Base-by-base conservation (phyloP, 1,140 invertebrate species). In the Panagrolaimus sp. region DNA sequence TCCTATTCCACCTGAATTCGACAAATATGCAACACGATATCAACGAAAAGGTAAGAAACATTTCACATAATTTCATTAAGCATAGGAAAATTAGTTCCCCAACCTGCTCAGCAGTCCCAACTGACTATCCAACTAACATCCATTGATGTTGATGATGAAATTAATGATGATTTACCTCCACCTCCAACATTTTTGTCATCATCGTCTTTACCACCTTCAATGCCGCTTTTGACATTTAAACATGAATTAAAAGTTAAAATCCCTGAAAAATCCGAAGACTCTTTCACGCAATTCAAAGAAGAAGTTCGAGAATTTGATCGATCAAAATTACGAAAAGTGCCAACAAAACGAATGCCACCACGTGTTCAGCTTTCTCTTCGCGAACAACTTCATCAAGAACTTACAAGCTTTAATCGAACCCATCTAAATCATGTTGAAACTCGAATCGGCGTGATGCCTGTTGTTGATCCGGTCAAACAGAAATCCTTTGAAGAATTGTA, bases 401-500 rank as follows among this genome's bases (percentile, higher is more conserved):
- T 58, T 58, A n/a, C 17, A 26, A 12, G 12, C 8, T 58, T 58
- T 21, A 28, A 58, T 28, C 12, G 28, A 8, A 2, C 15, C 3
- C 14, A 14, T 10, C 14, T 58, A 5, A 58, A 58, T 4, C 52
- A 58, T 58, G 52, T 58, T 12, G 17, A 58, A 28, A 21, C 52
- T 3, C 5, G 52, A 24, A 28, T n/a, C 10, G 21, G 21, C 1
- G 28, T 26, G 1, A 28, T 21, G 10, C 52, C 52, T 10, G 52
- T 58, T 58, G 21, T 58, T 0, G 14, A 21, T 12, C 10, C n/a
- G 1, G 21, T 58, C 0, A 26, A 21, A 1, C 12, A 58, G 52
- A 58, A 58, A 28, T 12, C 52, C 10, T 58, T 58, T 21, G 52
- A 58, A 58, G 52, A 58, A 58, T 28, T 58, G 12, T 58, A 58